Conservation (phyloP, 30 jellyfish, hydroid and myxozoan species). For the Aurelia coerulea region DNA sequence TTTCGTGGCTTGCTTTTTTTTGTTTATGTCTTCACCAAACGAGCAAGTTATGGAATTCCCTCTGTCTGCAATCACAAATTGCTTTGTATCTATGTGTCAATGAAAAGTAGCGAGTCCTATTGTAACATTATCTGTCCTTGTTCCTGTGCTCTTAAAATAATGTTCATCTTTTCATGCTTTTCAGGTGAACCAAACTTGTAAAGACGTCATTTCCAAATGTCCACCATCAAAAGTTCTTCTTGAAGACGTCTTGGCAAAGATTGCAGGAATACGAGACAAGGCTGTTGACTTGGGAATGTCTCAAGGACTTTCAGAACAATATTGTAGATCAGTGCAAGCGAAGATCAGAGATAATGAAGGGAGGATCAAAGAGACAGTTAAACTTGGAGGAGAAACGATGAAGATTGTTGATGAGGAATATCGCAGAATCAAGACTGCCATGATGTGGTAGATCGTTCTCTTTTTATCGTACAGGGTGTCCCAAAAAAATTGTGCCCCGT, state of each 20-base stretch:
- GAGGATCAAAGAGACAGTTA: conserved; percentile 75
- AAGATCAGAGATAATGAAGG: conserved; percentile 47
- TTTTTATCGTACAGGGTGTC: too few relatives aligned
- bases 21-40: too few relatives aligned
- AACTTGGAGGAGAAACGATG: conserved; percentile 89
- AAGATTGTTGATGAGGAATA: conserved; percentile 76
- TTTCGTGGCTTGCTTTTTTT: too few relatives aligned
- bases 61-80: too few relatives aligned
- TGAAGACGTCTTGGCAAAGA: conserved; percentile 58
- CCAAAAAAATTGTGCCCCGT: too few relatives aligned
- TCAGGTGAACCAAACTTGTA: conserved; percentile 76
- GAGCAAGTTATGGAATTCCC: too few relatives aligned
- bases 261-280: conserved; percentile 20
- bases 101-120: too few relatives aligned
- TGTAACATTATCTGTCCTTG: too few relatives aligned
- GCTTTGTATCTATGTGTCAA: too few relatives aligned
- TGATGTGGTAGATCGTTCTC: conserved; percentile 77
- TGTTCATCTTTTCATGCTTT: background rate
- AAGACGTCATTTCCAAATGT: conserved; percentile 75
- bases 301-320: conserved; percentile 66
- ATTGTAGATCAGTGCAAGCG: conserved; percentile 37
- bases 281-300: conserved; percentile 57
- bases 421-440: conserved; percentile 74
- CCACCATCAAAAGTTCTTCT: conserved; percentile 73
- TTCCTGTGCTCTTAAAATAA: background rate